These are phyloP conservation scores for Crematogaster levior DNA, from an alignment of 2,888 invertebrate species.

Conservation along the genomic window DNA sequence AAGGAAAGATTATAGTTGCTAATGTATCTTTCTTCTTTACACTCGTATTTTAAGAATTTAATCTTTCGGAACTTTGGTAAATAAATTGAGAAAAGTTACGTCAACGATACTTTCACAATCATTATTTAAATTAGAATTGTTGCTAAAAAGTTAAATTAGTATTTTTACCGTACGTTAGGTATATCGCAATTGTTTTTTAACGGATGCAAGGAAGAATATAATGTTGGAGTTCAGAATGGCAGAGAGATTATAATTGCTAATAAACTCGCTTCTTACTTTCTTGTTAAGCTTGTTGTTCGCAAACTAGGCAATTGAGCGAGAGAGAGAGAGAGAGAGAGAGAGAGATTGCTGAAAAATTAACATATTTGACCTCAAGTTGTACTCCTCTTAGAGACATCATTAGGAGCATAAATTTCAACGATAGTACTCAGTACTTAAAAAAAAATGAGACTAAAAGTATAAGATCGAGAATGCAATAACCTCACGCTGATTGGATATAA, in stretches of 20 bases:
- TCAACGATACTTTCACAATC: neutral
- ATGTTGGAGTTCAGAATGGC: neutral
- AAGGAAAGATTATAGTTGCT: conserved; percentile 13
- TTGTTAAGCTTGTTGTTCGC: neutral
- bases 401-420: neutral
- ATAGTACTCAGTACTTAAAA: neutral
- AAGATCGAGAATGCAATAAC: neutral
- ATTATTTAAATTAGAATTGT: neutral
- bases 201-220: neutral
- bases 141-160: neutral
- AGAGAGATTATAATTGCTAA: conserved; percentile 36
- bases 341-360: conserved; percentile 23
- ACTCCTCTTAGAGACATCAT: neutral
- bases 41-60: neutral
- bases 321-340: too few species aligned
- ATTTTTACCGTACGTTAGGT: neutral
- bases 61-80: conserved; percentile 6
- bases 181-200: neutral
- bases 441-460: neutral
- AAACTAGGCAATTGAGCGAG: conserved; percentile 5
- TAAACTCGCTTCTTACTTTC: conserved; percentile 12
- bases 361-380: neutral
- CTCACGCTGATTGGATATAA: neutral
- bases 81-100: neutral
- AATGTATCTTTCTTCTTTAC: neutral